Conservation (phyloP, 2,113 vertebrate species). For the Osmerus mordax region DNA sequence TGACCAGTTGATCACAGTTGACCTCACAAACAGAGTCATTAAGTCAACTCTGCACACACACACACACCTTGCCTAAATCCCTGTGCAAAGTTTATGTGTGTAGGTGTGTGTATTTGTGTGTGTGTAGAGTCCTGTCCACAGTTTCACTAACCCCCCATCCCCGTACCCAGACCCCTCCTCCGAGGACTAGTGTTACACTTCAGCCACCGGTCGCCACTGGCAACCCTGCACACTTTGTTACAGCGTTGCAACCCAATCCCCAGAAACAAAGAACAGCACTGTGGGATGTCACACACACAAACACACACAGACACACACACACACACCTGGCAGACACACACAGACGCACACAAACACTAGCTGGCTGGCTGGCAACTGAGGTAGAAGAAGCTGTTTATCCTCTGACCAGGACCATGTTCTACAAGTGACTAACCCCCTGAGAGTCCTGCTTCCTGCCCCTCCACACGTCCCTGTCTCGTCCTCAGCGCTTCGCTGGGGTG, state of each 20-base stretch:
- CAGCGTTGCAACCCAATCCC: slow-evolving; percentile 46
- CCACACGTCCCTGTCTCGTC: too few species aligned
- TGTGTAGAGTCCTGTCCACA: background rate
- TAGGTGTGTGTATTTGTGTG: background rate
- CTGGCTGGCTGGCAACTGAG: background rate
- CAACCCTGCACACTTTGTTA: slow-evolving; percentile 57
- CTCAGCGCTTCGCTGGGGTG: too few species aligned
- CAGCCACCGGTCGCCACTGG: slow-evolving; percentile 46
- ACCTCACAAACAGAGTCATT: too few species aligned
- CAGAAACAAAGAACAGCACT: slow-evolving; percentile 61
- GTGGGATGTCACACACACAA: slow-evolving; percentile 45
- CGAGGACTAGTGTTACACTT: slow-evolving; percentile 40
- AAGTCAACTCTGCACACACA: background rate
- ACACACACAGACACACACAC: slow-evolving; percentile 15
- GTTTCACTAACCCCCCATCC: slow-evolving; percentile 18
- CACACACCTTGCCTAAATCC: background rate
- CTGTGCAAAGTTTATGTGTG: background rate
- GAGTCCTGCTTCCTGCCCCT: too few species aligned
- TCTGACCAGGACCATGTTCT: too few species aligned
- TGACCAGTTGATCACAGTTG: too few species aligned
- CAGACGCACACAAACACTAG: background rate
- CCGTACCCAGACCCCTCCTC: slow-evolving; percentile 4
- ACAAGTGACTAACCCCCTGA: too few species aligned
- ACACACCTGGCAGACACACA: background rate
- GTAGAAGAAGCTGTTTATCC: too few species aligned